Base-by-base conservation (phyloP, 1,140 invertebrate species). In the Eufriesea mexicana region DNA sequence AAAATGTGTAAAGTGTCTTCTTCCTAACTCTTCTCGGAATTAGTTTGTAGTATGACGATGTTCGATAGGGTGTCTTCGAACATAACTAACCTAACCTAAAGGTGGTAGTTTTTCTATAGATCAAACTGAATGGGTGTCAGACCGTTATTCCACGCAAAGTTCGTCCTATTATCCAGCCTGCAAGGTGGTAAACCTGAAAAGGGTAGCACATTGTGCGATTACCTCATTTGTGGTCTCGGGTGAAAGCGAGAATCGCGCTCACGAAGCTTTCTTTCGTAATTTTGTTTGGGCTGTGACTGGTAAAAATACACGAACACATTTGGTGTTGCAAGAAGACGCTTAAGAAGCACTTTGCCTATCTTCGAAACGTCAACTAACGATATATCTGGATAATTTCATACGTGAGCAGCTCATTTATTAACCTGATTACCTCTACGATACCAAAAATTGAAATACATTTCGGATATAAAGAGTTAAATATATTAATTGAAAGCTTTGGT, bases 261-360 rank as follows among this genome's bases (percentile, higher is more conserved):
- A 25, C n/a, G 10, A n/a, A 61, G 57, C n/a, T 61, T 61, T 61
- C 57, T 61, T n/a, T 61, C 57, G 57, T 61, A 61, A 61, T 61
- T 61, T 25, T 51, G 14, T 25, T 25, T 6, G 57, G 14, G n/a
- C 57, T 23, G 57, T n/a, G n/a, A n/a, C 12, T 16, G n/a, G n/a
- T 16, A 10, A 61, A 61, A 61, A 61, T 61, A 25, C 25, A 14
- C n/a, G 25, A 10, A 61, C n/a, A 6, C n/a, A n/a, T 61, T 61
- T 25, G 49, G 14, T 14, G 12, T 51, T 51, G 12, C n/a, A 61
- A 5, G 14, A 61, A 61, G 2, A 61, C n/a, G 25, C 57, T 61
- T 61, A 25, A 12, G 57, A 61, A 61, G 14, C 57, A 0, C n/a
- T 14, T 61, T 25, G 2, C n/a, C n/a, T 16, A 12, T 61, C n/a